Base-by-base conservation (phyloP, 2,888 invertebrate species). In the Cosmorhoe ocellata region DNA sequence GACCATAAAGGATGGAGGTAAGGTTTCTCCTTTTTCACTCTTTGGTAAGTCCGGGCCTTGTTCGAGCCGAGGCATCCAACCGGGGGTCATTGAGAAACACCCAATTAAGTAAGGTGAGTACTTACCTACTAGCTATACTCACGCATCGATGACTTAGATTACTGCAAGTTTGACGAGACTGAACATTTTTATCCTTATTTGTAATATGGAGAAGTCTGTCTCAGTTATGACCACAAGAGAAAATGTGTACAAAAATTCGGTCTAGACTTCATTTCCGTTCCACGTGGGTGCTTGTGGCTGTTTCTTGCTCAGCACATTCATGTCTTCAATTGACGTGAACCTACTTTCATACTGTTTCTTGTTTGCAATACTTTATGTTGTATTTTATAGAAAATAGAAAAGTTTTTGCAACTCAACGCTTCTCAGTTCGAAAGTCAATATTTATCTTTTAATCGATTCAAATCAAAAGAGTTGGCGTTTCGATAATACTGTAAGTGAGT, bases 1-100 rank as follows among this genome's bases (percentile, higher is more conserved):
- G 45, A 50, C 54, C 3, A 18, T 41, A 8, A 47, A 47, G 12
- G 43, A 75, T 48, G 85, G 81, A 83, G 90, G 85, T 84, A 89
- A 53, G 47, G 4, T 24, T 38, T 22, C 3, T 7, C 12, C 6
- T 6, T 5, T 18, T 18, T 18, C 18, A 18, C 18, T 18, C 3
- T 18, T 18, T 2, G 18, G 24, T 5, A 7, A 24, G 6, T 18
- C 18, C 5, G 18, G 18, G 18, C 5, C n/a, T n/a, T n/a, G 4
- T 18, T 4, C 18, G 4, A 4, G 4, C 18, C 3, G 18, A 18
- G 31, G 7, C 11, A 12, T 0, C 31, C 2, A n/a, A 7, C 12
- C 11, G 12, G 12, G 28, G 28, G 28, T 28, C 10, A 10, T 28
- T 10, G 3, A 10, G 18, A 18, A 18, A 18, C 3, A 18, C 18